Base-by-base conservation (phyloP, 1,140 invertebrate genomes). In the Sycophaga agraensis region DNA sequence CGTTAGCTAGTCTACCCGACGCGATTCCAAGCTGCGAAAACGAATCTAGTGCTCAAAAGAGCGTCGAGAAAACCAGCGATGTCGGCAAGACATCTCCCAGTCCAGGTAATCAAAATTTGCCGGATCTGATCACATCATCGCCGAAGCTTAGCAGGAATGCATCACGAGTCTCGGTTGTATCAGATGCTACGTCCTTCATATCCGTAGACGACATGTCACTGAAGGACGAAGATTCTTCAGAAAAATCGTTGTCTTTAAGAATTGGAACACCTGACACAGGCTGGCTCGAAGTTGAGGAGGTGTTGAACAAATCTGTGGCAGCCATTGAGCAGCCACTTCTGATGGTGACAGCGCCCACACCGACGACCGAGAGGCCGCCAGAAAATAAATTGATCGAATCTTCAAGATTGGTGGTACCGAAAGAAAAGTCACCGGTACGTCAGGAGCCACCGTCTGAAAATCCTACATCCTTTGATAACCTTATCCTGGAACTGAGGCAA, bases 401-500 rank as follows among this genome's bases (percentile, higher is more conserved):
- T 3, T 24, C 62, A 1, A 68, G 54, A 34, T 53, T 69, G 6
- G 40, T 60, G 1, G 60, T 70, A 39, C 70, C 73, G 0, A 62
- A 63, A 42, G 54, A 73, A 45, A 39, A 59, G 35, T 48, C 55
- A 11, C 62, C 49, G 12, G 0, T 9, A 2, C 5, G 31, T 3
- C 55, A 43, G 16, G 56, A 65, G 6, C 26, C 28, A 0, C 26
- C 11, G 9, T 37, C 43, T 0, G 68, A 71, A 14, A 31, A 39
- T 4, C 55, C 64, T 19, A 70, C 42, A 35, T 66, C 75, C 0
- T 79, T 72, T 17, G 72, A 79, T 34, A 70, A 69, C 35, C 54
- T 81, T 11, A 76, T 78, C 40, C 66, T 68, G 14, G 76, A 80
- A 37, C 63, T 77, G 0, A 72, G 70, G 34, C 69, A 76, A n/a